Base-by-base conservation (phyloP, 2,888 invertebrate species). In the Eugnorisma glareosa region DNA sequence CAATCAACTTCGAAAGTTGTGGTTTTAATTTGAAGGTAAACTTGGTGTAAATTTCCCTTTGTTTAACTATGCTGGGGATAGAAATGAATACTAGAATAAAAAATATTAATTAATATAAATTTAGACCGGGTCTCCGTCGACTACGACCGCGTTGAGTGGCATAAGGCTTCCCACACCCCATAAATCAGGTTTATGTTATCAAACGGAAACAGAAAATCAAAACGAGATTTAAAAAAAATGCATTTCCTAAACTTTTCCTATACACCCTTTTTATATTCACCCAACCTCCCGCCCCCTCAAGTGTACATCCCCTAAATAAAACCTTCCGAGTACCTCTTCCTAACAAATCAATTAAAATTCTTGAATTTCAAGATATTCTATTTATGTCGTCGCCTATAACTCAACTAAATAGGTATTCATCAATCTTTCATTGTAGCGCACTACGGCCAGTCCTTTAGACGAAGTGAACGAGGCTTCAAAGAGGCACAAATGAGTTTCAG, bases 401-500 rank as follows among this genome's bases (percentile, higher is more conserved):
- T 4, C 7, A 6, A 28, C 37, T 10, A 31, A 45, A 21, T 40
- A 15, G 45, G 6, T 48, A 59, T 31, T 40, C 63, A 15, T 79
- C 18, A 13, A 54, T 79, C 68, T 83, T 64, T n/a, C 78, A 57
- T 83, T 83, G 57, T 77, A 61, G 28, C 24, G 1, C 43, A 10
- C 31, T 67, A 61, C 15, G 82, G n/a, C 10, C 13, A 37, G 35
- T 77, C 6, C 15, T 63, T 40, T 6, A 54, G 31, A 57, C 31
- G 28, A 45, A 63, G 54, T 48, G 77, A 77, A 48, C 40, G 67
- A 40, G 43, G n/a, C 31, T 45, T 11, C 48, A 48, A 35, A 45
- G 48, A 82, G 54, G 28, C 28, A 51, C 51, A 64, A 79, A 83
- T 48, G 78, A 79, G 63, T 57, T 77, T 68, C 83, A 51, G 83